These are phyloP conservation scores for Cotesia glomerata DNA, from an alignment of 1,140 invertebrate genomes.

Conservation along the genomic window DNA sequence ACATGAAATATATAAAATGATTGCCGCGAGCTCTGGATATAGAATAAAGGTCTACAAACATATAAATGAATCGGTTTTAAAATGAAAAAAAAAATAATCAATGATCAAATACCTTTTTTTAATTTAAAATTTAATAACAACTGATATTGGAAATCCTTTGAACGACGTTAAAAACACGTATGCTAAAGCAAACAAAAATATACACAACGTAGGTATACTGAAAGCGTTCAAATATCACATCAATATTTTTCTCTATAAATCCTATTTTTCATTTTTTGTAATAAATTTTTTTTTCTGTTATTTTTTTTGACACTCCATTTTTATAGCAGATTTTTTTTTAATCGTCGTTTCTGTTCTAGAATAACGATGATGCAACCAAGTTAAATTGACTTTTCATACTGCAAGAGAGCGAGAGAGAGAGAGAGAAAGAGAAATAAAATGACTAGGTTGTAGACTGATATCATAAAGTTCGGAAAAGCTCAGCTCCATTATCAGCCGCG, in stretches of 20 bases:
- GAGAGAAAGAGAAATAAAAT: not conserved
- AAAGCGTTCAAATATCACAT: no score
- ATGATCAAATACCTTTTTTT: no score
- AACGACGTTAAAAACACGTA: no score
- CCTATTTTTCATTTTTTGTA: not conserved
- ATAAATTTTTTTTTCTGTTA: not conserved
- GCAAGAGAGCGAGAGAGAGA: not conserved
- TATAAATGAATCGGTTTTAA: no score
- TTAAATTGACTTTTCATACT: not conserved
- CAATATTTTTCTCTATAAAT: not conserved
- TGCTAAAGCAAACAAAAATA: no score
- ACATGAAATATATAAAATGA: no score
- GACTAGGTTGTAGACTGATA: not conserved
- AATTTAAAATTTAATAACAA: no score
- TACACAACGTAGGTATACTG: no score
- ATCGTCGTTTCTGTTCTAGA: not conserved
- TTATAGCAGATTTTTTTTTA: not conserved
- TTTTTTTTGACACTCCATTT: not conserved
- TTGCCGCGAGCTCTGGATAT: no score
- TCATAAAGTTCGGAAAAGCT: not conserved
- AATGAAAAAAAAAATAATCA: no score
- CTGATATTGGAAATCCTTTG: no score
- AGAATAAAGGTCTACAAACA: no score
- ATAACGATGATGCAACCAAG: constrained; percentile 7
- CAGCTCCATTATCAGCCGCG: constrained; percentile 12